Conservation (phyloP, 2,797 vertebrate genomes). For the Sebastes vulpes region DNA sequence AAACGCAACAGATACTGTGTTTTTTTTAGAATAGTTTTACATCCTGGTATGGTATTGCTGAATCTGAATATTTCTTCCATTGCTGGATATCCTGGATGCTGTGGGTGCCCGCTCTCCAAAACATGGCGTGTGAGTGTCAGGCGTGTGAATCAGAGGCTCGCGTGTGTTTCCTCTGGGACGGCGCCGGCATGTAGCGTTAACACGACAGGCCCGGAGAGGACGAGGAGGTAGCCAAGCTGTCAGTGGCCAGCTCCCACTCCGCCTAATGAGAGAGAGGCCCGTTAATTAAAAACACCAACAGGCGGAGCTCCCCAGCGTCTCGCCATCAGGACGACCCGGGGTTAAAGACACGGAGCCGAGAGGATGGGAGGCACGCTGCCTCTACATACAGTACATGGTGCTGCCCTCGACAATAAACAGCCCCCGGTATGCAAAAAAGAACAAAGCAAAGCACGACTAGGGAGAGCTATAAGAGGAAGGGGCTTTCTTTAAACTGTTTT, state of each 20-base stretch:
- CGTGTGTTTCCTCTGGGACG: conserved; percentile 69
- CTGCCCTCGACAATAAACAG: conserved; percentile 57
- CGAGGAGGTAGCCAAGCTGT: conserved; percentile 82
- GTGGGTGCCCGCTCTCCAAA: conserved; percentile 4
- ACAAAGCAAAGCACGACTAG: conserved; percentile 50
- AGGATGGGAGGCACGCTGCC: conserved; percentile 48
- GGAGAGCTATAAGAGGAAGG: conserved; percentile 20
- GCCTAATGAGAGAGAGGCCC: conserved; percentile 84
- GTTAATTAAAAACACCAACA: conserved; percentile 88
- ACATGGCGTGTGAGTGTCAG: conserved; percentile 42
- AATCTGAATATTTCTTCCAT: background rate
- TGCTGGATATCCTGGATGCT: background rate
- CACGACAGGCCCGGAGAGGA: conserved; percentile 74
- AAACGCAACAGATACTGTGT: background rate
- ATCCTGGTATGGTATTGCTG: background rate
- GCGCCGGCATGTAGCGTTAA: conserved; percentile 72
- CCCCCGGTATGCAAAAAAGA: conserved; percentile 48
- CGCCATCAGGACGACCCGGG: conserved; percentile 74
- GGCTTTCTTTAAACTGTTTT: conserved; percentile 38
- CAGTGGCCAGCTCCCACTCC: conserved; percentile 79
- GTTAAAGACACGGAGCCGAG: conserved; percentile 76
- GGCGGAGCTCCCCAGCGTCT: conserved; percentile 74
- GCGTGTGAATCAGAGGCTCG: conserved; percentile 43
- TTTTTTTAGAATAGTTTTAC: background rate
- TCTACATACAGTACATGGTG: conserved; percentile 43